phyloP scores from a whole-genome alignment of 1,140 invertebrate genomes.

The Zaprionus tsacasi region DNA sequence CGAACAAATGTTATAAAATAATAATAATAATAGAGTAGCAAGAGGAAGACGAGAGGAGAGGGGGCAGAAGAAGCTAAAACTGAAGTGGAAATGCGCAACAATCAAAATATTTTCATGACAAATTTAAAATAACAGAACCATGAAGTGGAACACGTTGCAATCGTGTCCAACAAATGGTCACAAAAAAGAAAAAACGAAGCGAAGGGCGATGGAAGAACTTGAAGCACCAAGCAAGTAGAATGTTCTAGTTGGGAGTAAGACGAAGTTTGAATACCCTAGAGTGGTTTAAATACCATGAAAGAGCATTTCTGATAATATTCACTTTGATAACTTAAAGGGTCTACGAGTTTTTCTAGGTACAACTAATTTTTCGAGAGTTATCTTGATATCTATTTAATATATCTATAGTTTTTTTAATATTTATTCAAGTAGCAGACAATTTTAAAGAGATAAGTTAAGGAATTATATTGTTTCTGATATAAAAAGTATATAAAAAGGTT shows the following conservation, averaged over 20 bases:
- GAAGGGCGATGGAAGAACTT: slow-evolving; percentile 7
- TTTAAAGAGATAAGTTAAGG: too few relatives aligned
- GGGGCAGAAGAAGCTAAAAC: slow-evolving; percentile 2
- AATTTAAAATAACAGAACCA: slow-evolving; percentile 81
- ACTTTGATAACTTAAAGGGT: neutral
- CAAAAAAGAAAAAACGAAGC: slow-evolving; percentile 23
- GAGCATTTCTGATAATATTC: neutral
- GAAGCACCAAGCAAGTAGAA: neutral
- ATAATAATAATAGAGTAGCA: slow-evolving; percentile 40
- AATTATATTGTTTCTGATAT: too few relatives aligned
- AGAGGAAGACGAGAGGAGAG: neutral
- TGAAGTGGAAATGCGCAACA: slow-evolving; percentile 58
- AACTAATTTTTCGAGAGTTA: neutral
- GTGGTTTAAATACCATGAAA: neutral
- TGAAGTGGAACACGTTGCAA: slow-evolving; percentile 75
- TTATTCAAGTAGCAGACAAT: too few relatives aligned
- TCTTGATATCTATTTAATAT: neutral
- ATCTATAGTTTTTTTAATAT: too few relatives aligned
- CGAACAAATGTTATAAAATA: slow-evolving; percentile 54
- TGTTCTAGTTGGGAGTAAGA: neutral
- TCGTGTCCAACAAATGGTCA: slow-evolving; percentile 56
- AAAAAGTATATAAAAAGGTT: too few relatives aligned
- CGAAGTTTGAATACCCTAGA: slow-evolving; percentile 9
- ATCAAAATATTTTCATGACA: slow-evolving; percentile 83
- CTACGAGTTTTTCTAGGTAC: neutral